Evolutionary conservation across 1,140 invertebrate genomes (phyloP).

Genomic region (Steinernema khuongi): DNA sequence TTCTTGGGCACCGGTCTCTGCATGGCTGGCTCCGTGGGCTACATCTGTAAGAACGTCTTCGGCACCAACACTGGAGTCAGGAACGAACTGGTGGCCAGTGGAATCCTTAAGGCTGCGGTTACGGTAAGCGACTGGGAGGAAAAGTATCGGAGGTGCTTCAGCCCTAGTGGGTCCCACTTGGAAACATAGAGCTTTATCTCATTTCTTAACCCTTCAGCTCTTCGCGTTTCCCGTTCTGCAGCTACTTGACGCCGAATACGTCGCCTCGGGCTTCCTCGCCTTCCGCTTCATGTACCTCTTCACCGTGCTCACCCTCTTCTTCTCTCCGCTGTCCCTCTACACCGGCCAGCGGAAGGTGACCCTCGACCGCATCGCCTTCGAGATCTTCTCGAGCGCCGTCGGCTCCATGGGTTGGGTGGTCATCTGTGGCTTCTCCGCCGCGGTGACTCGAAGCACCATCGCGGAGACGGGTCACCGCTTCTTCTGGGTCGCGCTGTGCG

Average conservation of each 20-base stretch:
- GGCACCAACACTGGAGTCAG: not conserved
- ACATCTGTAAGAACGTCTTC: not conserved
- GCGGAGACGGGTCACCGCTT: constrained; percentile 4
- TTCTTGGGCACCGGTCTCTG: not conserved
- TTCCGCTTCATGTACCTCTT: constrained; percentile 7
- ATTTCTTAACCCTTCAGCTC: constrained; percentile 16
- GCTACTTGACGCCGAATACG: constrained; percentile 2
- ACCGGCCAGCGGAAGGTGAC: not conserved
- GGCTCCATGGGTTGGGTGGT: not conserved
- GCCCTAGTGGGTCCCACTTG: not conserved
- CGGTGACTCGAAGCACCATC: not conserved
- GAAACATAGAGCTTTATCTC: not conserved
- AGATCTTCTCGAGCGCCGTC: constrained; percentile 3
- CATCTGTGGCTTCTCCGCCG: not conserved
- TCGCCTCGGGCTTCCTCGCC: not conserved
- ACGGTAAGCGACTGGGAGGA: not conserved
- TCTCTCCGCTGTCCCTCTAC: not conserved
- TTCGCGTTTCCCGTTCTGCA: not conserved
- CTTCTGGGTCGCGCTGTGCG: not conserved
- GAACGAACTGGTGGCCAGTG: not conserved
- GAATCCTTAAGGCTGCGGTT: not conserved
- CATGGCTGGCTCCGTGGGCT: not conserved
- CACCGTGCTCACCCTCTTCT: not conserved
- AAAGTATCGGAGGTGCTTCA: not conserved
- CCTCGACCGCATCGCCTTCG: not conserved